Percentiles rank a stretch among this genome's conserved stretches.
Conservation (phyloP, 2,797 vertebrate species). For the Denticeps clupeoides region DNA sequence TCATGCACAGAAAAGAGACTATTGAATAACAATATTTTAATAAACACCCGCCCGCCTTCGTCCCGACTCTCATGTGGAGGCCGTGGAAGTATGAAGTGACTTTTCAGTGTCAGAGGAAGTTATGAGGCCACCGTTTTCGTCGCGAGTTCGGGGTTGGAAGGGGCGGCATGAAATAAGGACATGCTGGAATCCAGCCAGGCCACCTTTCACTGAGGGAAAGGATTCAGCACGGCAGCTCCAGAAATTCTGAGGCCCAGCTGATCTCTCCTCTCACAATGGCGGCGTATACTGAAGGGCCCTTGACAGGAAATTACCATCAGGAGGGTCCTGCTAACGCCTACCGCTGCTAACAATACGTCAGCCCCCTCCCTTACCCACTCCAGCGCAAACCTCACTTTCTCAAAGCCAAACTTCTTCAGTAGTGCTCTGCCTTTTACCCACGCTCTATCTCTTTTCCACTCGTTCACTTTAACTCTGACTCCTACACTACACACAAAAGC, state of each 20-base stretch:
- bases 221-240: conserved; percentile 55
- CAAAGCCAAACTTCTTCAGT: too few relatives aligned
- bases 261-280: conserved; percentile 67
- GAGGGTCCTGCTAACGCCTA: conserved; percentile 57
- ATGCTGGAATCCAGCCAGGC: conserved; percentile 53
- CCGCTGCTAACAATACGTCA: conserved; percentile 40
- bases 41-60: conserved; percentile 59
- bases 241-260: conserved; percentile 65
- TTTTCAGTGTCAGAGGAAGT: conserved; percentile 57
- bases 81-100: conserved; percentile 59
- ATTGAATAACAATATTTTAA: conserved; percentile 91
- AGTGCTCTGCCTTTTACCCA: too few relatives aligned
- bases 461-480: too few relatives aligned
- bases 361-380: conserved; percentile 10
- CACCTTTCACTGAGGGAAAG: conserved; percentile 74
- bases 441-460: too few relatives aligned
- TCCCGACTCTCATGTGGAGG: conserved; percentile 46
- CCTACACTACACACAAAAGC: too few relatives aligned
- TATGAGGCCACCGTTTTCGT: conserved; percentile 18
- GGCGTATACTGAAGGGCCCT: conserved; percentile 65
- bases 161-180: conserved; percentile 61
- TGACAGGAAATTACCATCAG: conserved; percentile 78
- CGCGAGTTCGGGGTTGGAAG: neutral
- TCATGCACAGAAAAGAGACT: conserved; percentile 79
- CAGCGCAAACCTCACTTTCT: conserved; percentile 4